Conservation (phyloP, 2,113 vertebrate species). For the Calyptomena viridis region DNA sequence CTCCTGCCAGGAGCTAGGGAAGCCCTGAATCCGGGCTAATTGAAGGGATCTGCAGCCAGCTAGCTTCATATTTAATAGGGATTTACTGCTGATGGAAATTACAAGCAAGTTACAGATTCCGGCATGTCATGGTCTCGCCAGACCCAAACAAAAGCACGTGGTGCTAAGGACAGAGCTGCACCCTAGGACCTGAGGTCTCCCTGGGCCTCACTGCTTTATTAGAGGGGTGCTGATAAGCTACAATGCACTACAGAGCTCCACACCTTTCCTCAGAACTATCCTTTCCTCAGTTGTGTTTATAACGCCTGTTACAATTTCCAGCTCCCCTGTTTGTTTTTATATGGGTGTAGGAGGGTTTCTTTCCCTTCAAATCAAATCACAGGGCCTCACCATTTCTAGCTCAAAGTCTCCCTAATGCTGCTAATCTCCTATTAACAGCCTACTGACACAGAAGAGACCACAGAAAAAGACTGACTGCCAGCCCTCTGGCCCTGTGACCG, state of each 20-base stretch:
- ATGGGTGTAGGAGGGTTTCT: neutral
- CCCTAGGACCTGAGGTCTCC: neutral
- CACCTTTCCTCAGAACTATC: neutral
- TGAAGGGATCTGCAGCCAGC: neutral
- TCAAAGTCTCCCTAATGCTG: slow-evolving; percentile 16
- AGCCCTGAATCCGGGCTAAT: neutral
- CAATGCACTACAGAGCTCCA: neutral
- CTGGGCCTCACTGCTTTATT: neutral
- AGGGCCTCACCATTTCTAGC: slow-evolving; percentile 2
- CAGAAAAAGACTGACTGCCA: slow-evolving; percentile 32
- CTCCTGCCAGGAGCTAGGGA: neutral
- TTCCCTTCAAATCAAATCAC: neutral
- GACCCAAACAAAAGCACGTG: neutral
- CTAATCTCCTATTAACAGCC: slow-evolving; percentile 55
- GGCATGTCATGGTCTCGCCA: neutral
- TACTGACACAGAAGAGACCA: slow-evolving; percentile 53
- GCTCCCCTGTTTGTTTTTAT: neutral
- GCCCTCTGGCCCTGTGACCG: slow-evolving; percentile 49
- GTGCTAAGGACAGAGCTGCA: neutral
- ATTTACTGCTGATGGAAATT: neutral
- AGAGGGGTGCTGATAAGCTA: neutral
- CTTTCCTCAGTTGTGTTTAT: neutral
- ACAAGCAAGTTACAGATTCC: neutral
- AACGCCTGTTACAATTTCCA: neutral
- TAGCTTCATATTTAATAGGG: neutral